Conservation (phyloP, 2,797 vertebrate genomes). For the Danio kyathit region DNA sequence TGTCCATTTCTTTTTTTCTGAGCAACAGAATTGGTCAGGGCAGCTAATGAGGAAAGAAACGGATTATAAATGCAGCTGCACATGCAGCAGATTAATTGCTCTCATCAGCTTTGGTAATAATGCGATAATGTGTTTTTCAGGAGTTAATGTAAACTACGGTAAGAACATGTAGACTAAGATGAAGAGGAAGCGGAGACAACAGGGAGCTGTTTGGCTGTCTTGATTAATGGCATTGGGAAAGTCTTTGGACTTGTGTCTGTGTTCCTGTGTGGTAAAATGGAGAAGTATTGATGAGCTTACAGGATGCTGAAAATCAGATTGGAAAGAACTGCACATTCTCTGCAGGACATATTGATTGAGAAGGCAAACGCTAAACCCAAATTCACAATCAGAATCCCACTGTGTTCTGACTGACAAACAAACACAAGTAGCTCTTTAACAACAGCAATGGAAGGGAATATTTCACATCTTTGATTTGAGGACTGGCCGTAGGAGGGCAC, state of each 20-base stretch:
- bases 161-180: conserved; percentile 27
- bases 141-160: conserved; percentile 17
- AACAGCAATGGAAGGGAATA: conserved; percentile 3
- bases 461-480: conserved; percentile 3
- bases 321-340: conserved; percentile 18
- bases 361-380: not conserved
- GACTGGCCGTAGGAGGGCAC: conserved; percentile 1
- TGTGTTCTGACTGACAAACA: conserved; percentile 22
- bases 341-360: conserved; percentile 26
- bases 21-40: conserved; percentile 26
- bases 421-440: conserved; percentile 34
- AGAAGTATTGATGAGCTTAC: conserved; percentile 29
- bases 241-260: conserved; percentile 23
- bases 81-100: conserved; percentile 56
- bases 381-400: conserved; percentile 31
- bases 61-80: conserved; percentile 31
- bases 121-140: conserved; percentile 46
- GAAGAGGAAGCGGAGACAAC: conserved; percentile 5
- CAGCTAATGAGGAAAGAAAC: conserved; percentile 36
- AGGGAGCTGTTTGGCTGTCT: not conserved
- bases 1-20: conserved; percentile 39
- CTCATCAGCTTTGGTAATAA: conserved; percentile 57
- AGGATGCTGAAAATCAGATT: conserved; percentile 4
- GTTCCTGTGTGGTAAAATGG: conserved; percentile 26
- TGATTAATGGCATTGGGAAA: conserved; percentile 35